Base-by-base conservation (phyloP, 2,888 invertebrate species). In the Hetaerina titia region DNA sequence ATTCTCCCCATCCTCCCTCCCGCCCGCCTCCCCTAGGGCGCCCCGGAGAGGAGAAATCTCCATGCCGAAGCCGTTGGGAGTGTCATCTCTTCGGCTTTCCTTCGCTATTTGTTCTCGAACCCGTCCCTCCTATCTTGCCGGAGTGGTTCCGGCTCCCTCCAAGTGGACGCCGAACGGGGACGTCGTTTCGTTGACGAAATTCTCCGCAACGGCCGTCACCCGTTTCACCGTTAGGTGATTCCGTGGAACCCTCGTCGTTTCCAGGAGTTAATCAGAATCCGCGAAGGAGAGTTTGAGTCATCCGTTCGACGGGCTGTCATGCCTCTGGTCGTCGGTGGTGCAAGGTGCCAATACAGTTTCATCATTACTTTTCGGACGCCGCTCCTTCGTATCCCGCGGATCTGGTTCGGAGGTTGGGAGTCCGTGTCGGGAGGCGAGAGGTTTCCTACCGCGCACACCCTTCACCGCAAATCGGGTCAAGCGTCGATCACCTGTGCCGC, bases 21-120 rank as follows among this genome's bases (percentile, higher is more conserved):
- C 31, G 13, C 15, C 6, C 31, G 13, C 81, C 31, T 45, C 45
- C 45, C 45, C 9, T 13, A 4, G 81, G 25, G 15, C 31, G 25
- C 31, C 81, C 9, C 31, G 25, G 11, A 25, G 81, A 81, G 22
- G 81, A 69, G 69, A 31, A 81, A 81, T 22, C 81, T 22, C 81
- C 13, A 22, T 31, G 31, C 25, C 81, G 81, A 31, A 31, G 81
- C 31, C 25, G 31, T 81, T 11, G 31, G 81, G 81, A 81, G 81
- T 81, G 81, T 81, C 31, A 31, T 81, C 81, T 1, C 13, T 25
- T 31, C 81, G 31, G 7, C 81, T 25, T 25, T 25, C 11, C 13
- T 81, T 31, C 81, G 81, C 31, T 81, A 81, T 81, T 81, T 81
- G 81, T 31, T 81, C 81, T 31, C 81, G 69, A 7, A n/a, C n/a